Evolutionary conservation across 2,888 invertebrate genomes (phyloP).

Genomic region (Lycocerus yunnanus): DNA sequence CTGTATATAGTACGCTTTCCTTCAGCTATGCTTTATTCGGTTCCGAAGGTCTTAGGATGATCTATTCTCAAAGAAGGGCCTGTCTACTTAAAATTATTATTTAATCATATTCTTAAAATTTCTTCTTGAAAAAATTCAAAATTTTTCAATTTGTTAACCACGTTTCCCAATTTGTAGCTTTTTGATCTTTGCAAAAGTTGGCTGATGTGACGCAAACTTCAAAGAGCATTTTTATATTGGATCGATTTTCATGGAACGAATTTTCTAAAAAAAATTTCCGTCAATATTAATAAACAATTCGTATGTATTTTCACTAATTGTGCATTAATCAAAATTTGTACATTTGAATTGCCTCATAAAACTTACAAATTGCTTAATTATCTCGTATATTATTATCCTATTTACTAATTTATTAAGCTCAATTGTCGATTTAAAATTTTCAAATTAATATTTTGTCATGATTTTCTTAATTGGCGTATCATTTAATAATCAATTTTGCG

Average conservation of each 20-base stretch:
- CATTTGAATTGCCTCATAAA: neutral
- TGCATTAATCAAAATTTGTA: neutral
- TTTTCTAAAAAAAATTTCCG: neutral
- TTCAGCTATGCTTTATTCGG: no score
- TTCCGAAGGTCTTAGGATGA: neutral
- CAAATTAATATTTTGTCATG: neutral
- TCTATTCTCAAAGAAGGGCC: neutral
- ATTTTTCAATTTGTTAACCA: neutral
- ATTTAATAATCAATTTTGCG: neutral
- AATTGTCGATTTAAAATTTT: neutral
- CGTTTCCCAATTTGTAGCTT: neutral
- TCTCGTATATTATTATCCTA: neutral
- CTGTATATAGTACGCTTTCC: no score
- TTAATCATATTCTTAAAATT: neutral
- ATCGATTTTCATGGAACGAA: neutral
- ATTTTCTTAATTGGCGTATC: neutral
- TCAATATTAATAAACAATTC: neutral
- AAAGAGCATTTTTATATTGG: neutral
- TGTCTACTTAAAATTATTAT: neutral
- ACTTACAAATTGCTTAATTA: neutral
- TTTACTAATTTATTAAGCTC: neutral
- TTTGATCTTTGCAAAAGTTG: neutral
- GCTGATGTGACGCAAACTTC: neutral
- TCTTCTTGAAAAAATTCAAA: neutral
- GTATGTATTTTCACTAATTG: neutral